phyloP scores from a whole-genome alignment of 2,888 invertebrate genomes.

The Arge pagana region DNA sequence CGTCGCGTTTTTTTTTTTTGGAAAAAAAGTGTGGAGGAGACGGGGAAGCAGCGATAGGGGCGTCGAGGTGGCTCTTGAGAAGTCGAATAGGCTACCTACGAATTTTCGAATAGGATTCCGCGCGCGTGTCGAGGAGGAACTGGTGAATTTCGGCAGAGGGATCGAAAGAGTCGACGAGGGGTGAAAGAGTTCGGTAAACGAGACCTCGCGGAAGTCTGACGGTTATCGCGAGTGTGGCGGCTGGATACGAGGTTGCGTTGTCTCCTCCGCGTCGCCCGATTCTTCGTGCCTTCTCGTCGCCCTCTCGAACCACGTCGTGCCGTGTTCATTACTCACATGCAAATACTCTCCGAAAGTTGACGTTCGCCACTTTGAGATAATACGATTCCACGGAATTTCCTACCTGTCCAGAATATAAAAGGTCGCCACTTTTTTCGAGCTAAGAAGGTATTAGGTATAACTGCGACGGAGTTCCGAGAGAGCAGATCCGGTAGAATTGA shows the following conservation, averaged over 20 bases:
- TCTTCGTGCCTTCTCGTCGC: background rate
- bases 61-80: background rate
- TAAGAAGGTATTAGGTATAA: background rate
- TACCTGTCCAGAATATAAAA: conserved; percentile 13
- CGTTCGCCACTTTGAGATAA: conserved; percentile 19
- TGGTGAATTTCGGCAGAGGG: background rate
- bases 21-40: background rate
- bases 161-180: background rate
- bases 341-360: conserved; percentile 31
- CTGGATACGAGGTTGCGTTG: conserved; percentile 37
- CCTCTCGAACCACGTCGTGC: conserved; percentile 20
- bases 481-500: conserved; percentile 3
- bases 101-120: too few species aligned
- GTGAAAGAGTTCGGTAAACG: conserved; percentile 9
- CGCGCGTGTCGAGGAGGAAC: too few species aligned
- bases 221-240: conserved; percentile 45
- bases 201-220: conserved; percentile 22
- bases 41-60: background rate
- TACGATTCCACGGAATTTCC: conserved; percentile 16
- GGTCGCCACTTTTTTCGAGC: background rate
- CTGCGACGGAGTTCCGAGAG: background rate
- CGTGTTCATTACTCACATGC: conserved; percentile 41
- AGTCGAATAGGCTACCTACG: too few species aligned
- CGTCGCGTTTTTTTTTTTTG: too few species aligned
- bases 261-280: conserved; percentile 23